Evolutionary conservation across 2,113 vertebrate species (phyloP).

Genomic region (Cygnus buccinator): DNA sequence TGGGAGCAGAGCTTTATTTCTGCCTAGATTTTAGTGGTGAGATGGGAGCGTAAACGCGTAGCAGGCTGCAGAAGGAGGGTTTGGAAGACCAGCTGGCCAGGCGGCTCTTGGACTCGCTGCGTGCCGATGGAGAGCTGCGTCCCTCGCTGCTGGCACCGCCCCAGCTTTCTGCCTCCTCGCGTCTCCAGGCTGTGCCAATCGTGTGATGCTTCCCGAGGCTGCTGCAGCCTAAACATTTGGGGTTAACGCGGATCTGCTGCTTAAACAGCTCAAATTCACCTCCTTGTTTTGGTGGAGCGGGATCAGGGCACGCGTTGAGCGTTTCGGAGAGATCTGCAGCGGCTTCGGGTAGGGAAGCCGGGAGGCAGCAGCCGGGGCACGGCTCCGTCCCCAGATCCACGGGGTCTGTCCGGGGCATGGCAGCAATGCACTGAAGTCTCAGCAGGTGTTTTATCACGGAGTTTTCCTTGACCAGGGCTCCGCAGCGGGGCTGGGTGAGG

Average conservation of each 20-base stretch:
- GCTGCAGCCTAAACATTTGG: conserved; percentile 37
- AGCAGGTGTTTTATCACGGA: not conserved
- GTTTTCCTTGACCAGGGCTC: not conserved
- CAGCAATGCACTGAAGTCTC: rapidly evolving
- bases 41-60: not conserved
- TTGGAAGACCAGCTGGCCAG: not conserved
- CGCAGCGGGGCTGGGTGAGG: not conserved
- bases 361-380: not conserved
- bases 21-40: not conserved
- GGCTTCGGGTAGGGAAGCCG: not conserved
- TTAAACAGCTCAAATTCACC: conserved; percentile 36
- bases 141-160: not conserved
- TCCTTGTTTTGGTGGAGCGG: not conserved
- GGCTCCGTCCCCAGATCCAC: not conserved
- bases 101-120: not conserved
- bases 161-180: not conserved
- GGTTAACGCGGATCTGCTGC: not conserved
- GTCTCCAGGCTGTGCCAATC: conserved; percentile 10
- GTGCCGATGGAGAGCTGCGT: not conserved
- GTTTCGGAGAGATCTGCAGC: not conserved
- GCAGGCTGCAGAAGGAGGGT: not conserved
- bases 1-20: not conserved
- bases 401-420: not conserved
- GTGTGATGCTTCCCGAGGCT: not conserved
- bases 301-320: not conserved